phyloP scores from a whole-genome alignment of 2,888 invertebrate species.

The Cheilosia pagana region DNA sequence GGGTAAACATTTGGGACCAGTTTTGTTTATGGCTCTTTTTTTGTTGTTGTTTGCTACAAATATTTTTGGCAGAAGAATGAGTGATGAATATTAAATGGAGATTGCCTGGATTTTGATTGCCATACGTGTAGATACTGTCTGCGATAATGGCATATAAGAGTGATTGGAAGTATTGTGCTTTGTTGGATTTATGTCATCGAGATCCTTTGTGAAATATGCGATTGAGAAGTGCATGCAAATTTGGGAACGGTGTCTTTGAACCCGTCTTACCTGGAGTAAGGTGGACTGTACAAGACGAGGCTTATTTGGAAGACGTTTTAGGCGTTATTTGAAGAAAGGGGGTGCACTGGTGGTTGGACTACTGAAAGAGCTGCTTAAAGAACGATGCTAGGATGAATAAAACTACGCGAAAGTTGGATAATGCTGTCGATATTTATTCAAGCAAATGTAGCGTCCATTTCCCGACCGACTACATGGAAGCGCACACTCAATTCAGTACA shows the following conservation, averaged over 20 bases:
- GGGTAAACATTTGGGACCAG: constrained; percentile 55
- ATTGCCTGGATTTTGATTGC: constrained; percentile 68
- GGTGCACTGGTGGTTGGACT: too few species aligned
- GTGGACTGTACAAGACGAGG: not conserved
- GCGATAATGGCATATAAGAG: constrained; percentile 38
- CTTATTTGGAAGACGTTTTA: too few species aligned
- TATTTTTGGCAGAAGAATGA: constrained; percentile 41
- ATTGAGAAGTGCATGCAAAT: not conserved
- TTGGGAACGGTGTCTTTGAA: not conserved
- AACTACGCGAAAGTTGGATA: too few species aligned
- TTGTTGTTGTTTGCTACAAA: not conserved
- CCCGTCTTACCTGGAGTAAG: not conserved
- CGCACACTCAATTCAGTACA: too few species aligned
- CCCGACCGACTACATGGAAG: too few species aligned
- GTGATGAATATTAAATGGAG: constrained; percentile 66
- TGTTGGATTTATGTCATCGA: constrained; percentile 36
- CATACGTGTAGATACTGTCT: constrained; percentile 62
- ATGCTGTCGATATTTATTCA: too few species aligned
- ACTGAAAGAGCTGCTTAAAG: too few species aligned
- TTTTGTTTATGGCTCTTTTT: constrained; percentile 18
- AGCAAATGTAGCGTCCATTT: too few species aligned
- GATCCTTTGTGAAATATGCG: constrained; percentile 30
- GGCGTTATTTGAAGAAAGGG: too few species aligned
- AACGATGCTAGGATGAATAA: too few species aligned
- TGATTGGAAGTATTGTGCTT: constrained; percentile 45